phyloP scores from a whole-genome alignment of 2,113 vertebrate genomes.

The Boulengeromyrus knoepffleri region DNA sequence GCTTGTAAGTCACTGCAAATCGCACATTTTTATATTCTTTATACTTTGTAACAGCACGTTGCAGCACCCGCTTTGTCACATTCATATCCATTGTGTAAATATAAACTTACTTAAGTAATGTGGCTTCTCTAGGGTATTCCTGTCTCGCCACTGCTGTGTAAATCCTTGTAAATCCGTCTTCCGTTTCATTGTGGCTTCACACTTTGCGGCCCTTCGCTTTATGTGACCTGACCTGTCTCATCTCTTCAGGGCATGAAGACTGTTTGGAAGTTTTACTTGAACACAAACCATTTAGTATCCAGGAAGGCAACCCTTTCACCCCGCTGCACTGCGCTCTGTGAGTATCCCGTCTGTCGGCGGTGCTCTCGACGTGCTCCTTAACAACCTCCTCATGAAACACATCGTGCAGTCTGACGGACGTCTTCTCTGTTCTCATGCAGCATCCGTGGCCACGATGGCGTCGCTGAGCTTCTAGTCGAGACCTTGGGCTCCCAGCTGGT shows the following conservation, averaged over 20 bases:
- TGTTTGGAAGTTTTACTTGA: slow-evolving; percentile 97
- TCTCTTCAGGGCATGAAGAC: slow-evolving; percentile 76
- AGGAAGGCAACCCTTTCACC: slow-evolving; percentile 86
- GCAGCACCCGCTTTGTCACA: neutral
- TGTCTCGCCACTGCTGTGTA: neutral
- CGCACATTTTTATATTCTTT: neutral
- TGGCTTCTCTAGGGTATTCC: neutral
- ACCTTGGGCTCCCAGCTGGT: slow-evolving; percentile 79
- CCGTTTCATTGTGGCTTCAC: neutral
- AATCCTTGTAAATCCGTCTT: neutral
- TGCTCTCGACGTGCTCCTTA: neutral
- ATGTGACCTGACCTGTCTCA: neutral
- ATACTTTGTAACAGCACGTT: neutral
- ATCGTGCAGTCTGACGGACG: neutral
- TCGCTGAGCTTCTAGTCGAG: slow-evolving; percentile 82
- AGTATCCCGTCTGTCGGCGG: slow-evolving; percentile 45
- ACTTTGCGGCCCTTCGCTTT: neutral
- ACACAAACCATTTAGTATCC: slow-evolving; percentile 80
- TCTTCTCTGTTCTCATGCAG: slow-evolving; percentile 41
- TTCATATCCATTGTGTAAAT: neutral
- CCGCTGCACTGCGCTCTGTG: slow-evolving; percentile 98
- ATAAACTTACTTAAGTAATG: neutral
- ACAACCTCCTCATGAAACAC: neutral
- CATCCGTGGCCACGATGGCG: slow-evolving; percentile 85
- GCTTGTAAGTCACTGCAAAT: neutral